Evolutionary conservation across 2,113 vertebrate species (phyloP).

Genomic region (Pangasianodon hypophthalmus): DNA sequence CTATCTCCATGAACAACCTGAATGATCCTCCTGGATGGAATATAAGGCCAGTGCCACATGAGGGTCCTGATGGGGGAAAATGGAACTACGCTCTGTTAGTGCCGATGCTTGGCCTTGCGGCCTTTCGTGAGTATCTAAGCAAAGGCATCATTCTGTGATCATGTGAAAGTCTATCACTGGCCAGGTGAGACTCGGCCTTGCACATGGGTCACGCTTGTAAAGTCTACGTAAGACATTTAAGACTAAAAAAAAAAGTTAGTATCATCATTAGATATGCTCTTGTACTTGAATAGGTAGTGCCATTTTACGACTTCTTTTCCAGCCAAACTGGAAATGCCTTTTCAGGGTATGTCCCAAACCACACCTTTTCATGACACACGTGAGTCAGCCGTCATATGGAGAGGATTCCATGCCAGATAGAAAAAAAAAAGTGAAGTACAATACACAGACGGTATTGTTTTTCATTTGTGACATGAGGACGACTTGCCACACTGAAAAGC

Average conservation of each 20-base stretch:
- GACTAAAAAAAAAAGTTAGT: neutral
- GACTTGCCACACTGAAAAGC: neutral
- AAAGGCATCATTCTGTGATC: neutral
- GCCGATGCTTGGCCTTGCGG: conserved; percentile 92
- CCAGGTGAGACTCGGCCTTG: neutral
- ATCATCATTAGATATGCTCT: neutral
- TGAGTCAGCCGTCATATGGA: neutral
- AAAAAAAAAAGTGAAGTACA: neutral
- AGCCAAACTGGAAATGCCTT: neutral
- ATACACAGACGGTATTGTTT: neutral
- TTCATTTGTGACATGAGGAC: neutral
- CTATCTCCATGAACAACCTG: conserved; percentile 89
- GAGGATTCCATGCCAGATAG: neutral
- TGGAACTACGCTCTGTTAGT: conserved; percentile 96
- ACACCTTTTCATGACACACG: neutral
- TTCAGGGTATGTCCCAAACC: neutral
- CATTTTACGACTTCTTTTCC: neutral
- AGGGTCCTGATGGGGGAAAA: conserved; percentile 78
- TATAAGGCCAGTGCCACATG: conserved; percentile 80
- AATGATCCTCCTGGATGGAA: conserved; percentile 94
- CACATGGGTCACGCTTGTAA: neutral
- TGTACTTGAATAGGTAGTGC: neutral
- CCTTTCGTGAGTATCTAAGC: conserved; percentile 86
- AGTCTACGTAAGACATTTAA: neutral
- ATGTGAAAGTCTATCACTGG: neutral